These are phyloP conservation scores for Numenius phaeopus DNA, from an alignment of 2,797 vertebrate genomes.

Conservation along the genomic window DNA sequence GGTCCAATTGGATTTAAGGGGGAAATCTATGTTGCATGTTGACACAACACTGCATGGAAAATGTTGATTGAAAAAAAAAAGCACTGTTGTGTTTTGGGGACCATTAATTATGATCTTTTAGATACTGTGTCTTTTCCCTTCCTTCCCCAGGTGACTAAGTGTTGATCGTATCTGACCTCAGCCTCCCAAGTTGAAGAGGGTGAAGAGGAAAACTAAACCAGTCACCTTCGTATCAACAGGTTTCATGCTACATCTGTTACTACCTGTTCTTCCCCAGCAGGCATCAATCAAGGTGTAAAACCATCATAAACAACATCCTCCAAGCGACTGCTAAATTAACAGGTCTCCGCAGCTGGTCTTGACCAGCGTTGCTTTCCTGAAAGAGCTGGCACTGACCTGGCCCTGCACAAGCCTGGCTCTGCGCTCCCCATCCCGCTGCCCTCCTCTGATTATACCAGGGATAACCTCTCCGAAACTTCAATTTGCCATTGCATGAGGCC, in stretches of 20 bases:
- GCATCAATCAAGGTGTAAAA: background rate
- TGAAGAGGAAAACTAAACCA: background rate
- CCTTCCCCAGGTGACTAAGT: background rate
- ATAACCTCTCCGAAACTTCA: fast-evolving
- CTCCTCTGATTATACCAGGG: fast-evolving
- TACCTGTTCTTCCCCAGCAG: background rate
- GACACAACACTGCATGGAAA: background rate
- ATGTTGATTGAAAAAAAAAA: background rate
- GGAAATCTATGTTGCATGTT: background rate
- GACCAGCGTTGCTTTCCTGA: background rate
- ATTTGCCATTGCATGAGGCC: fast-evolving
- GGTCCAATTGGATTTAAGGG: background rate
- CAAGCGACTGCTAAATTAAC: fast-evolving
- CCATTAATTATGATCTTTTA: background rate
- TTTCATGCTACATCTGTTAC: background rate
- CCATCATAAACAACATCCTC: background rate
- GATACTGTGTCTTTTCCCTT: background rate
- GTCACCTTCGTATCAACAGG: background rate
- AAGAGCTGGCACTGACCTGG: background rate
- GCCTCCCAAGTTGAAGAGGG: background rate
- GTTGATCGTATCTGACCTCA: background rate
- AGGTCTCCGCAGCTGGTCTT: fast-evolving
- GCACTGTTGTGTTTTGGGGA: background rate
- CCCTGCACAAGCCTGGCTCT: background rate
- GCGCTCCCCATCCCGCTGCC: fast-evolving